A percentile compares a stretch with the other conserved stretches of the same genome.
Evolutionary conservation across 2,797 vertebrate genomes (phyloP).

Genomic region (Enteromius anoplus): DNA sequence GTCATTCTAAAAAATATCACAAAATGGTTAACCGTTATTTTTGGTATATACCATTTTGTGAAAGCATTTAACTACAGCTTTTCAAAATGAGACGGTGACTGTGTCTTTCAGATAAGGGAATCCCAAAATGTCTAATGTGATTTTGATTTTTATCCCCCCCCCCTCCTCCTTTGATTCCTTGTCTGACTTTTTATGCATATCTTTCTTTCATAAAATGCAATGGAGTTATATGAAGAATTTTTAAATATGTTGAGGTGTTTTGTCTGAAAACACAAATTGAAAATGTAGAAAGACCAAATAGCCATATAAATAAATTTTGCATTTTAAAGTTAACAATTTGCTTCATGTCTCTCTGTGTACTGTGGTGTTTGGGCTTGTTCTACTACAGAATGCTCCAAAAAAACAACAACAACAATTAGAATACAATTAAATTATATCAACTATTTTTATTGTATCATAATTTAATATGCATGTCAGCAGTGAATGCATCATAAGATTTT

Average conservation of each 20-base stretch:
- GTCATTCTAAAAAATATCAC: slow-evolving; percentile 17
- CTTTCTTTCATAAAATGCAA: slow-evolving; percentile 73
- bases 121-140: slow-evolving; percentile 67
- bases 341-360: not conserved
- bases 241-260: slow-evolving; percentile 73
- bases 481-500: not conserved
- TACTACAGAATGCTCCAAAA: not conserved
- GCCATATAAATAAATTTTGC: slow-evolving; percentile 75
- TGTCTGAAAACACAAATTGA: slow-evolving; percentile 63
- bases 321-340: slow-evolving; percentile 65
- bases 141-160: slow-evolving; percentile 3
- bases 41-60: slow-evolving; percentile 39
- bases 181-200: slow-evolving; percentile 63
- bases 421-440: not conserved
- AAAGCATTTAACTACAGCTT: slow-evolving; percentile 36
- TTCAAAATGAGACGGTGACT: slow-evolving; percentile 63
- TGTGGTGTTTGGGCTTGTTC: not conserved
- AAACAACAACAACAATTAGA: not conserved
- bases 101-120: slow-evolving; percentile 73
- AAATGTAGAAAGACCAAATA: slow-evolving; percentile 73
- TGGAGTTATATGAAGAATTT: slow-evolving; percentile 74
- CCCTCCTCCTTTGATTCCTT: slow-evolving; percentile 53
- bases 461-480: not conserved
- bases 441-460: not conserved
- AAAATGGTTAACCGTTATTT: slow-evolving; percentile 30